Conservation (phyloP, 2,888 invertebrate species). For the Tolmerus cingulatus region DNA sequence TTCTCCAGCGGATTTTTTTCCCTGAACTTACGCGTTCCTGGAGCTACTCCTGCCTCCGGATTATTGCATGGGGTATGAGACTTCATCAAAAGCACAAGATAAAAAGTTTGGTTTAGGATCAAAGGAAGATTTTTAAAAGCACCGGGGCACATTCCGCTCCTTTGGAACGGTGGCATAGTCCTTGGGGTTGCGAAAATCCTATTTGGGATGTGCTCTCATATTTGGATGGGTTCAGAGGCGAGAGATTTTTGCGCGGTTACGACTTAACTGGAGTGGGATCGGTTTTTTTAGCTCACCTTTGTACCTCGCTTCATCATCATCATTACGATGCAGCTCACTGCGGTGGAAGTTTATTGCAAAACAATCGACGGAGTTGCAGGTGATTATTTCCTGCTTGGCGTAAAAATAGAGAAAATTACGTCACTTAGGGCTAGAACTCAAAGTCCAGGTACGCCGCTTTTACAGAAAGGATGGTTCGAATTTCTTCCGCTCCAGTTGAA, state of each 20-base stretch:
- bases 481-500: background rate
- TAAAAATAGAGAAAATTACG: background rate
- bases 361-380: background rate
- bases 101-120: slow-evolving; percentile 3
- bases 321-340: background rate
- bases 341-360: background rate
- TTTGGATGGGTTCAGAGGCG: background rate
- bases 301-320: background rate
- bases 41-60: background rate
- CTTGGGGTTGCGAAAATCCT: background rate
- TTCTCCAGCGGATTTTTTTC: background rate
- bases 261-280: background rate
- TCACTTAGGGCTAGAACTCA: background rate
- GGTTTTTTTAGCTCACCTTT: background rate
- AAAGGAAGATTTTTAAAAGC: background rate
- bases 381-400: background rate
- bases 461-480: background rate
- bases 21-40: background rate
- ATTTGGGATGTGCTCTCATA: background rate
- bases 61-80: background rate
- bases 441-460: background rate
- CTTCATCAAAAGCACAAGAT: background rate
- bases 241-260: background rate
- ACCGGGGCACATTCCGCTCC: background rate
- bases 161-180: background rate